A percentile compares a stretch with the other conserved stretches of the same genome.
Evolutionary conservation across 2,797 vertebrate species (phyloP).

Genomic region (Antennarius maculatus): DNA sequence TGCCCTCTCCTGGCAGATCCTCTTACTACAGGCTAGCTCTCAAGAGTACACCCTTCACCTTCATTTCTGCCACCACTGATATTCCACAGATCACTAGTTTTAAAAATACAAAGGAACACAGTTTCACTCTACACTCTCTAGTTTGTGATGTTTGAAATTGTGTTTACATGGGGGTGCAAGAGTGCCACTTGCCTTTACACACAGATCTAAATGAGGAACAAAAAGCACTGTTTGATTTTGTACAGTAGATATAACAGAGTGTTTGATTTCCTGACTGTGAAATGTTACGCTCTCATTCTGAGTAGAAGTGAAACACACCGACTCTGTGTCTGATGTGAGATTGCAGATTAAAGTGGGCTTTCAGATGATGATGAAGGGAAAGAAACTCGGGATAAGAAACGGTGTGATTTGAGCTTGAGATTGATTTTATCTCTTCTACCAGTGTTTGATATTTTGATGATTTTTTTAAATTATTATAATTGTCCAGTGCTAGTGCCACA

Average conservation of each 20-base stretch:
- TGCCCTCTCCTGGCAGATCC: constrained; percentile 54
- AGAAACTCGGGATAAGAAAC: constrained; percentile 67
- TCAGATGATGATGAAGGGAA: constrained; percentile 27
- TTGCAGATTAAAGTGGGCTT: constrained; percentile 34
- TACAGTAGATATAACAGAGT: constrained; percentile 53
- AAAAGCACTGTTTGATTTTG: constrained; percentile 72
- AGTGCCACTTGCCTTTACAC: constrained; percentile 66
- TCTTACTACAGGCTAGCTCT: constrained; percentile 39
- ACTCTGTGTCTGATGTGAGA: constrained; percentile 63
- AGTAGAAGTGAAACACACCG: constrained; percentile 63
- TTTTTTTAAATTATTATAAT: constrained; percentile 27
- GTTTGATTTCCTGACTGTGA: constrained; percentile 75
- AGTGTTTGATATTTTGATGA: constrained; percentile 54
- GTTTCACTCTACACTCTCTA: constrained; percentile 50
- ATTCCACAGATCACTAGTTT: constrained; percentile 53
- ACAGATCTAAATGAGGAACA: constrained; percentile 65
- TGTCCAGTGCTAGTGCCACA: constrained; percentile 44
- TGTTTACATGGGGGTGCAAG: constrained; percentile 61
- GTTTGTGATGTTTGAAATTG: constrained; percentile 58
- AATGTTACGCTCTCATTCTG: constrained; percentile 58
- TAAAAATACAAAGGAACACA: constrained; percentile 56
- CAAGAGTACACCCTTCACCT: not conserved
- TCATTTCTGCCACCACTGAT: constrained; percentile 39
- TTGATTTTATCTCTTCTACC: constrained; percentile 59
- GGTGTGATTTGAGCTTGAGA: constrained; percentile 62